Evolutionary conservation across 1,140 invertebrate species (phyloP), one percentile per base, ranked within the genome.

Genomic region (Bombus confusus): DNA sequence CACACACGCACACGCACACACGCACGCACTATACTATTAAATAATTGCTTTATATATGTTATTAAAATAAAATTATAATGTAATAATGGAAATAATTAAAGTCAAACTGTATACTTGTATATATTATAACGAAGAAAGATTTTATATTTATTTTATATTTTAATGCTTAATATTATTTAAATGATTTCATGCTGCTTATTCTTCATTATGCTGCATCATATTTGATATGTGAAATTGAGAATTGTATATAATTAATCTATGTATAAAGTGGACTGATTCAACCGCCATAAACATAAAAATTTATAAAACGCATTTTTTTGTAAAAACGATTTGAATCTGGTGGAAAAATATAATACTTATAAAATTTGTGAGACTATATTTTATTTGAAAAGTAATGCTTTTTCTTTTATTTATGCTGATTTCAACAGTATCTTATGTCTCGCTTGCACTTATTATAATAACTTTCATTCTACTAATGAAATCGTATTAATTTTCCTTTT

Each of bases 401-500:
- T 69, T 12, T 59, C 34, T 87, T 80, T 66, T 80, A 64, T 73
- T 31, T 84, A 78, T 80, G 64, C 39, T 89, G 52, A 85, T 82
- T 87, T 85, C 62, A 88, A 86, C 74, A 71, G 77, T 83, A 73
- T 57, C 74, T 76, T 89, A 72, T 39, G 62, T 43, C 78, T 81
- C 41, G 86, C 85, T 90, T 85, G 75, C 71, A 57, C 66, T 64
- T 73, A 71, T 62, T 34, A 79, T 72, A 88, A 47, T 87, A 87
- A 83, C 47, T 47, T 74, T 68, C 41, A 64, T 78, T 59, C 73
- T 43, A 85, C 83, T 89, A 90, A 90, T 83, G 47, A 68, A 47
- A n/a, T 78, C 69, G 84, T 85, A 74, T 79, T 85, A 72, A 86
- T 83, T 72, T 47, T 64, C 59, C 43, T 64, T 43, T 34, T 78